Evolutionary conservation across 2,797 vertebrate species (phyloP).

Genomic region (Xyrichtys novacula): DNA sequence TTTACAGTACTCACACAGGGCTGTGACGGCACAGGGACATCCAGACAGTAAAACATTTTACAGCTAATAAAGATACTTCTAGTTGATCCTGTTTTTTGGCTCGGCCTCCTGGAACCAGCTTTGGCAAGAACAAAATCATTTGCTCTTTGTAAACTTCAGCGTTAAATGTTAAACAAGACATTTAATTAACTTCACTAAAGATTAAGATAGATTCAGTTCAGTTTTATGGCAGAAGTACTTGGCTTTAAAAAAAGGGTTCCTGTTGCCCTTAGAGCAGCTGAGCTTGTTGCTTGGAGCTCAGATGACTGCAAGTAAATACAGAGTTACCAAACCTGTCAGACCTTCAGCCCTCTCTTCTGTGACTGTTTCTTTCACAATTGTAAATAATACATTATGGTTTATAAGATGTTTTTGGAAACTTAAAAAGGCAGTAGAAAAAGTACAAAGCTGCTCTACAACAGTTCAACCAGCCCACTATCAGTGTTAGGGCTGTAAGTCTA

Average conservation of each 20-base stretch:
- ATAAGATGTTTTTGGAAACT: background rate
- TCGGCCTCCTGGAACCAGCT: background rate
- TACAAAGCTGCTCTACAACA: too few species aligned
- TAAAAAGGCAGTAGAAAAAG: background rate
- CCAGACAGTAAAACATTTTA: conserved; percentile 15
- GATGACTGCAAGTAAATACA: background rate
- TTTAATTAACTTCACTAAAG: background rate
- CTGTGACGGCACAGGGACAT: background rate
- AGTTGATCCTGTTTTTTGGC: conserved; percentile 3
- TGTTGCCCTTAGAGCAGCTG: background rate
- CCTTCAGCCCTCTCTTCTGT: background rate
- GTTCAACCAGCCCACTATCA: too few species aligned
- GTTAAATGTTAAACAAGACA: conserved; percentile 6
- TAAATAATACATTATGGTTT: background rate
- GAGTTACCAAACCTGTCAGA: background rate
- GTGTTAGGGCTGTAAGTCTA: too few species aligned
- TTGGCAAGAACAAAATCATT: background rate
- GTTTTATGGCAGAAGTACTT: background rate
- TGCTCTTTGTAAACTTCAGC: background rate
- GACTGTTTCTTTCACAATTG: background rate
- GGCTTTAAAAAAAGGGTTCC: background rate
- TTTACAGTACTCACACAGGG: background rate
- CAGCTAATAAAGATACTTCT: conserved; percentile 20
- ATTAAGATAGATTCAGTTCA: background rate
- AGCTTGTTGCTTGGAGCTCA: background rate